Evolutionary conservation across 1,140 invertebrate species (phyloP), one percentile per base, ranked within the genome.

Genomic region (Pogonomyrmex barbatus): DNA sequence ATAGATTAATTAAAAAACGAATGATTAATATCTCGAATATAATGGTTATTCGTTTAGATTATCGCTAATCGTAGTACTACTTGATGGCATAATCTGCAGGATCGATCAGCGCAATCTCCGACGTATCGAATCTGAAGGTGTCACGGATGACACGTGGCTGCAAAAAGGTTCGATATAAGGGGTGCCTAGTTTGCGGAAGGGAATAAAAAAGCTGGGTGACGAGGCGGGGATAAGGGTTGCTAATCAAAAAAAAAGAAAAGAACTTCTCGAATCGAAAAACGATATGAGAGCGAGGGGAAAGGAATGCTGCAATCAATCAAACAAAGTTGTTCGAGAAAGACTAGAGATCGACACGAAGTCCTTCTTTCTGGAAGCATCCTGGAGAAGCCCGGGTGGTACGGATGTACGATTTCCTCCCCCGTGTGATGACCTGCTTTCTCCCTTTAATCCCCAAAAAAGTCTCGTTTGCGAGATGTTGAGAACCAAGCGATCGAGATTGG

Each of bases 271-370:
- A 33, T 70, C 63, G n/a, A 70, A 42, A 42, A 14, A 75, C 58
- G 68, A 70, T 52, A 42, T 58, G 39, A 45, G 24, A 33, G 60
- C 30, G 6, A 52, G 17, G 17, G 39, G 14, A 50, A 58, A 17
- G 39, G 14, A 58, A 52, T n/a, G 39, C 39, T 65, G 36, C 52
- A 67, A 88, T 86, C 76, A 76, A 88, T 88, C 62, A 82, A 88
- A 86, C 52, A 73, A 86, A 86, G 75, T 50, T 76, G 67, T 54
- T 68, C 42, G 12, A 67, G 62, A 24, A n/a, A 73, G 58, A 85
- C 50, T 30, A 24, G 33, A 76, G 42, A 86, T 88, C 70, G 58
- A 73, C 58, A 47, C 45, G 68, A 79, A 14, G 30, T 75, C 58
- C 33, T 54, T 24, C 30, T 60, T 68, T 30, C 30, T n/a, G 52